phyloP scores from a whole-genome alignment of 2,113 vertebrate genomes.

The Hippoglossus stenolepis region DNA sequence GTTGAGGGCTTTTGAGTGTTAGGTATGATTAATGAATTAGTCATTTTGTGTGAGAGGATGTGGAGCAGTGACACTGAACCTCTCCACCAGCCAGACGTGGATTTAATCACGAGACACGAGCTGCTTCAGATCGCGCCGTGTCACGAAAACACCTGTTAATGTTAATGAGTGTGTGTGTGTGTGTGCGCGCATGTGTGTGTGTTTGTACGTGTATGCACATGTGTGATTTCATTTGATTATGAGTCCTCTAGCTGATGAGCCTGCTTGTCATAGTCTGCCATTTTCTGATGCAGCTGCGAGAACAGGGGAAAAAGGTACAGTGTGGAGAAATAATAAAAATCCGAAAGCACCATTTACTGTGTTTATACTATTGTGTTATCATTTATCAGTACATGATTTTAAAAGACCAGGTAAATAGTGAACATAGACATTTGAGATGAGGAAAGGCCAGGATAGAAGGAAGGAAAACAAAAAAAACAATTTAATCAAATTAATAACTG shows the following conservation, averaged over 20 bases:
- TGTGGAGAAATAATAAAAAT: background rate
- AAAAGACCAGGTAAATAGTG: background rate
- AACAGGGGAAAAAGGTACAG: background rate
- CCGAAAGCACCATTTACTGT: background rate
- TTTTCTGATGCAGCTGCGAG: constrained; percentile 9
- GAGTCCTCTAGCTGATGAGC: constrained; percentile 4
- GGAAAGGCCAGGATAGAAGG: background rate
- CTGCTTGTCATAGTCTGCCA: constrained; percentile 17
- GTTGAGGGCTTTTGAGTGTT: constrained; percentile 25
- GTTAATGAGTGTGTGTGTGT: constrained; percentile 2
- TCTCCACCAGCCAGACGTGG: constrained; percentile 17
- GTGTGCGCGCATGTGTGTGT: background rate
- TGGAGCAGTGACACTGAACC: constrained; percentile 11
- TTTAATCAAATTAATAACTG: constrained; percentile 14
- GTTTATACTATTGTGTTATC: background rate
- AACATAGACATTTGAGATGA: background rate
- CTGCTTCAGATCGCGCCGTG: constrained; percentile 24
- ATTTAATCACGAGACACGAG: constrained; percentile 40
- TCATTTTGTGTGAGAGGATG: constrained; percentile 18
- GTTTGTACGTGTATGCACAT: background rate
- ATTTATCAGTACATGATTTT: background rate
- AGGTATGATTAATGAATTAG: constrained; percentile 43
- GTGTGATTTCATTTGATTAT: constrained; percentile 39
- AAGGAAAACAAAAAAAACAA: constrained; percentile 11
- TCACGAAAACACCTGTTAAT: constrained; percentile 36